phyloP scores from a whole-genome alignment of 1,140 invertebrate genomes.

The Macrostomum lignano region DNA sequence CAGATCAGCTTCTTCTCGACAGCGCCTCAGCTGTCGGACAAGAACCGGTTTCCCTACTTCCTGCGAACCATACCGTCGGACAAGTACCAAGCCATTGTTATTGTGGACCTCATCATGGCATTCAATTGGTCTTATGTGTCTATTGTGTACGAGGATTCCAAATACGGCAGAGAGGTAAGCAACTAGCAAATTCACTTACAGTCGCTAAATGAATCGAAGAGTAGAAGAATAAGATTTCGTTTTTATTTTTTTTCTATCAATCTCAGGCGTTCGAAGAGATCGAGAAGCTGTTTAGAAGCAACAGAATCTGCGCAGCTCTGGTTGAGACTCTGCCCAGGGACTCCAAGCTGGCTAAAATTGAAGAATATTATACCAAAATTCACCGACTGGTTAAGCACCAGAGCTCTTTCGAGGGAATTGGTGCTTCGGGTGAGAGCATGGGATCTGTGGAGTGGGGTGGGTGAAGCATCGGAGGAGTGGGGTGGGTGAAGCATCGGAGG shows the following conservation, averaged over 20 bases:
- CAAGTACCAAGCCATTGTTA: slow-evolving; percentile 41
- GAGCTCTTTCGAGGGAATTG: neutral
- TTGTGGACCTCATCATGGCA: slow-evolving; percentile 37
- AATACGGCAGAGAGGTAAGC: slow-evolving; percentile 20
- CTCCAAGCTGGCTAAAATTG: slow-evolving; percentile 54
- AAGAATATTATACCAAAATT: slow-evolving; percentile 53
- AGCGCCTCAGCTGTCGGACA: slow-evolving; percentile 40
- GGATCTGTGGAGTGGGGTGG: neutral
- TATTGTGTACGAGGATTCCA: slow-evolving; percentile 34
- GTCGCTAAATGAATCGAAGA: too few species aligned
- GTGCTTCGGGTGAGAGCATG: neutral
- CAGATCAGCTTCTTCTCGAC: slow-evolving; percentile 49
- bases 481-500: too few species aligned
- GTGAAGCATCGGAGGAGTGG: neutral
- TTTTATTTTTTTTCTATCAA: slow-evolving; percentile 5
- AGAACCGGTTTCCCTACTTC: slow-evolving; percentile 43
- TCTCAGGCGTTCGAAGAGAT: slow-evolving; percentile 59
- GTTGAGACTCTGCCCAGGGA: slow-evolving; percentile 69
- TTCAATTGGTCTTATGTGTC: slow-evolving; percentile 52
- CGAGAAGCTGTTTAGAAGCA: slow-evolving; percentile 42
- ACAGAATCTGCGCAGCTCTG: slow-evolving; percentile 62
- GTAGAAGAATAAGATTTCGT: too few species aligned
- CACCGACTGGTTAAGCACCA: slow-evolving; percentile 32
- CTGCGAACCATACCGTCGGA: slow-evolving; percentile 47
- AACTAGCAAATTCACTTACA: neutral